Evolutionary conservation across 2,797 vertebrate species (phyloP).

Genomic region (Acanthopagrus latus): DNA sequence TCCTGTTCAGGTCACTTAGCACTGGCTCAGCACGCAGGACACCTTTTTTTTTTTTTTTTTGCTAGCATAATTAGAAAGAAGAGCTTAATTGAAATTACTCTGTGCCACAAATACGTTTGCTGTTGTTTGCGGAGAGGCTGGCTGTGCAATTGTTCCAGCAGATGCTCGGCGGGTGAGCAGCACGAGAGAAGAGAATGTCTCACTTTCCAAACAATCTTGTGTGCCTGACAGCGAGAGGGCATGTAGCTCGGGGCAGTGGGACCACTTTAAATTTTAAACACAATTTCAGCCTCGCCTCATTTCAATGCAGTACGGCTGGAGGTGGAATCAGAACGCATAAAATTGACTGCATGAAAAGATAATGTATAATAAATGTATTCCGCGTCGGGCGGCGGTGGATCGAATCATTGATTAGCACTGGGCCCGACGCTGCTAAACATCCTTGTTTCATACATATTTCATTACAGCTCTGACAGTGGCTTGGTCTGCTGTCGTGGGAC

Average conservation of each 20-base stretch:
- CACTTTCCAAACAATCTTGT: conserved; percentile 60
- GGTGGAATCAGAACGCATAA: conserved; percentile 79
- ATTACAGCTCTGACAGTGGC: conserved; percentile 76
- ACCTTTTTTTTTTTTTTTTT: conserved; percentile 33
- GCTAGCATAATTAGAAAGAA: conserved; percentile 64
- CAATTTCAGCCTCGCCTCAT: conserved; percentile 73
- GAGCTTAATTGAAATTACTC: conserved; percentile 62
- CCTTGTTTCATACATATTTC: conserved; percentile 88
- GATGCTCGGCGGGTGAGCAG: conserved; percentile 22
- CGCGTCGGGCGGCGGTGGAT: conserved; percentile 65
- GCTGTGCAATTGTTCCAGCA: conserved; percentile 48
- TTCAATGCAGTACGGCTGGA: conserved; percentile 71
- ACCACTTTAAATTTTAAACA: conserved; percentile 81
- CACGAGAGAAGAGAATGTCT: conserved; percentile 40
- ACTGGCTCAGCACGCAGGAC: conserved; percentile 60
- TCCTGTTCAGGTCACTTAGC: conserved; percentile 86
- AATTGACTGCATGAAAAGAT: conserved; percentile 81
- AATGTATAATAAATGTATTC: conserved; percentile 83
- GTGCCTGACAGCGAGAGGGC: conserved; percentile 67
- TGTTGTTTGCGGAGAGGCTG: conserved; percentile 52
- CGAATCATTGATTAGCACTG: conserved; percentile 83
- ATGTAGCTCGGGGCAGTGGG: conserved; percentile 71
- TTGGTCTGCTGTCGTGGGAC: conserved; percentile 80
- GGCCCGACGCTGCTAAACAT: conserved; percentile 71
- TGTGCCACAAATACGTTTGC: conserved; percentile 63